Base-by-base conservation (phyloP, 2,888 invertebrate species). In the Thereva nobilitata region DNA sequence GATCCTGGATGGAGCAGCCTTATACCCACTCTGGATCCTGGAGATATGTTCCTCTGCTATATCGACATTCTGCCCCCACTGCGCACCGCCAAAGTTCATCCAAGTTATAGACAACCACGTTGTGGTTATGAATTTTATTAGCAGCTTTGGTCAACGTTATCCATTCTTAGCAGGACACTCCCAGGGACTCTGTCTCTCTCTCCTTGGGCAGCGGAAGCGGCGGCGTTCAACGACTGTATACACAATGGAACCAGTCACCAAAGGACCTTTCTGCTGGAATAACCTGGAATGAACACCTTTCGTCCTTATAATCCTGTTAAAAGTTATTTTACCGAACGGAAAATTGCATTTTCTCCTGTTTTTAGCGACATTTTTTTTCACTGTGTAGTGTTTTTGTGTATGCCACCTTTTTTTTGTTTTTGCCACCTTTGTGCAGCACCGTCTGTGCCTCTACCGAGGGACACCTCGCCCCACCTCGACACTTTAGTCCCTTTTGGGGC, bases 51-150 rank as follows among this genome's bases (percentile, higher is more conserved):
- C 41, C 50, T 50, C 50, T 50, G 23, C 38, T 23, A 44, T 53
- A 53, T 44, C 23, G 23, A 23, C 23, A 23, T 23, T 23, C 23
- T 54, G 53, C 38, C 10, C 45, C 64, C 34, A 4, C 45, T 44
- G n/a, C 37, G 12, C 37, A 37, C 9, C 44, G 38, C 37, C 34
- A 44, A 53, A 53, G 44, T 53, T 37, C 38, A 61, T 50, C 38
- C 52, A 52, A 63, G 50, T 63, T 52, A 52, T 50, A 63, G 63
- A 50, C 63, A 52, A 41, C 41, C 50, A 8, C 41, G 41, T 44
- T 64, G 64, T 37, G 64, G 64, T 64, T 64, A 54, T 64, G 64
- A 64, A 64, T 64, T 64, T 64, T 64, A 64, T 64, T 64, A 64
- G 53, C 37, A 64, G 64, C 53, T 53, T 54, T 23, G 50, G 61